Conservation (phyloP, 2,797 vertebrate genomes). For the Pempheris klunzingeri region DNA sequence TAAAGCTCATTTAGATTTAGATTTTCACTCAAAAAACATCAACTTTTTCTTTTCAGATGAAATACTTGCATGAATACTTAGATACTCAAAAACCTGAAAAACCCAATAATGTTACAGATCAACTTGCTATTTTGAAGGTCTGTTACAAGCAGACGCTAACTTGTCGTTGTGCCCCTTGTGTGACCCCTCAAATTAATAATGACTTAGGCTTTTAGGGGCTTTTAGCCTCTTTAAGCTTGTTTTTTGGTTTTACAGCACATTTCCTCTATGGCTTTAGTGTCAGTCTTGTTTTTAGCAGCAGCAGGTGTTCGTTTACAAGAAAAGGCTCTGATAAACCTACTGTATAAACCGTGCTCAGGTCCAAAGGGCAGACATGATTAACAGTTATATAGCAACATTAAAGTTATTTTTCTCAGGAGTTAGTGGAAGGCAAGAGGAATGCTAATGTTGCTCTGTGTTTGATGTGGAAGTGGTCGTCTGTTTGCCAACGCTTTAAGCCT, state of each 20-base stretch:
- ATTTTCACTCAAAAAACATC: background rate
- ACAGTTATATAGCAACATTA: no score
- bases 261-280: background rate
- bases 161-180: no score
- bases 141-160: background rate
- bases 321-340: background rate
- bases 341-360: no score
- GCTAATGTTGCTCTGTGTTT: background rate
- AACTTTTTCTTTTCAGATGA: background rate
- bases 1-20: slow-evolving; percentile 41
- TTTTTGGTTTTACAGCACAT: background rate
- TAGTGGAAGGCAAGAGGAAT: background rate
- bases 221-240: background rate
- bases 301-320: background rate
- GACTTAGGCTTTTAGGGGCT: background rate
- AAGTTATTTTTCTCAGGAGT: background rate
- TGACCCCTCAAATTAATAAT: no score
- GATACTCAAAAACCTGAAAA: background rate
- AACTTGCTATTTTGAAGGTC: background rate
- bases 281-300: no score
- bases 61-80: slow-evolving; percentile 2
- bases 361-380: no score
- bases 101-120: background rate
- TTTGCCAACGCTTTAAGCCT: background rate
- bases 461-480: background rate